Evolutionary conservation across 2,113 vertebrate species (phyloP), one percentile per base, ranked within the genome.

Genomic region (Typhlomys cinereus): DNA sequence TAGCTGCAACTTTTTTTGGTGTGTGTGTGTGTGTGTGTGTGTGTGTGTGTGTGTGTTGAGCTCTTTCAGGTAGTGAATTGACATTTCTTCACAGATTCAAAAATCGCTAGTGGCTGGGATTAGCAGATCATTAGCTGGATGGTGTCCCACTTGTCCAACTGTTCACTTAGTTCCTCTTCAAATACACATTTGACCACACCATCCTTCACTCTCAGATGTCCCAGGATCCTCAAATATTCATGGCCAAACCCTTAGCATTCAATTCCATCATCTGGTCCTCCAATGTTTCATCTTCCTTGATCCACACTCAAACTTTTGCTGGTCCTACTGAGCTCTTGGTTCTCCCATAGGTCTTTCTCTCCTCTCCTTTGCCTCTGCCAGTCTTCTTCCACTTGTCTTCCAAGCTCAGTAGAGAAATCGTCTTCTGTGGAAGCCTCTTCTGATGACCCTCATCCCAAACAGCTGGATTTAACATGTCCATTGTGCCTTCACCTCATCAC

Each of bases 1-100:
- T 66, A 74, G 36, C 25, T 91, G n/a, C 85, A 94, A 85, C 73
- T 79, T 3, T 76, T 85, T 36, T 71, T 92, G 75, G 75, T 36
- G 9, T 79, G 15, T 69, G n/a, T 27, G 86, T 85, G 83, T 85
- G 46, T 44, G 1, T 90, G 8, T 70, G 31, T 82, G 27, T 79
- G n/a, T 27, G 86, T 85, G 83, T 85, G 46, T 44, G 1, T 90
- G 8, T 70, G 31, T 82, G 27, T 27, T 59, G 14, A 91, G 18
- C 66, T 91, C 41, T 91, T 29, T 78, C 69, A 70, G 27, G 36
- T 64, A 74, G 13, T 79, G 31, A 85, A 61, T 62, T 88, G 69
- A 6, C 7, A 12, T 82, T 84, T 89, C 31, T 70, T 69, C 44
- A 80, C 39, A 74, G 39, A 41, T 67, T 76, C 62, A 36, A 7